A percentile compares a stretch with the other conserved stretches of the same genome.
Conservation (phyloP, 2,888 invertebrate genomes). For the Torymus aiolomorphi region DNA sequence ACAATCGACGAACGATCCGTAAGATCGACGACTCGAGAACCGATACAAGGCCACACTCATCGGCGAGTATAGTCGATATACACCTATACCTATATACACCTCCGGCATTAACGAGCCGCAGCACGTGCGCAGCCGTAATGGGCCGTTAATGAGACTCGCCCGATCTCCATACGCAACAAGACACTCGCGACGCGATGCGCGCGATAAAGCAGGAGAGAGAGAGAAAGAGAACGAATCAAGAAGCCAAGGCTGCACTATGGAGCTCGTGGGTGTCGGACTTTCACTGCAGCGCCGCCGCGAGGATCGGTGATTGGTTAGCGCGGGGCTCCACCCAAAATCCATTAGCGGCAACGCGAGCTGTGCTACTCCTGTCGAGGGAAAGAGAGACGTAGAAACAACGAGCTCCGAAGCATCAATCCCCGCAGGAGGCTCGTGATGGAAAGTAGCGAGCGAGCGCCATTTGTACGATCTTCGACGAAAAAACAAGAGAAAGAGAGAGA, state of each 20-base stretch:
- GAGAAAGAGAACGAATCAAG: constrained; percentile 55
- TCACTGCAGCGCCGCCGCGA: constrained; percentile 64
- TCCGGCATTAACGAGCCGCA: constrained; percentile 14
- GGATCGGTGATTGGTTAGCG: constrained; percentile 71
- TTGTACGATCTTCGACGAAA: constrained; percentile 61
- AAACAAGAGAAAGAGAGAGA: constrained; percentile 44
- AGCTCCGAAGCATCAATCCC: constrained; percentile 72
- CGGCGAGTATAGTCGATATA: too few relatives aligned
- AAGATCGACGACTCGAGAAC: background rate
- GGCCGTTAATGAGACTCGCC: constrained; percentile 60
- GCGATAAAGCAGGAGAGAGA: constrained; percentile 52
- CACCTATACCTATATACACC: too few relatives aligned
- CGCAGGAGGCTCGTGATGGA: constrained; percentile 69
- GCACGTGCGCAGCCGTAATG: constrained; percentile 52
- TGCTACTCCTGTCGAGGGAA: background rate
- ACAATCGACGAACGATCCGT: background rate
- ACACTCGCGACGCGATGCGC: background rate
- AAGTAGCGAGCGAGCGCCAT: constrained; percentile 65
- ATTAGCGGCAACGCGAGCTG: constrained; percentile 55
- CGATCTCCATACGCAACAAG: background rate
- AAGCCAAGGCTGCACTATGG: constrained; percentile 32
- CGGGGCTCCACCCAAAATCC: constrained; percentile 67
- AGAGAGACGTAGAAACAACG: constrained; percentile 66
- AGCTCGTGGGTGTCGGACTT: constrained; percentile 69
- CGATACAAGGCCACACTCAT: background rate